Conservation (phyloP, 30 jellyfish, hydroid and myxozoan genomes). For the Mastigias papua region DNA sequence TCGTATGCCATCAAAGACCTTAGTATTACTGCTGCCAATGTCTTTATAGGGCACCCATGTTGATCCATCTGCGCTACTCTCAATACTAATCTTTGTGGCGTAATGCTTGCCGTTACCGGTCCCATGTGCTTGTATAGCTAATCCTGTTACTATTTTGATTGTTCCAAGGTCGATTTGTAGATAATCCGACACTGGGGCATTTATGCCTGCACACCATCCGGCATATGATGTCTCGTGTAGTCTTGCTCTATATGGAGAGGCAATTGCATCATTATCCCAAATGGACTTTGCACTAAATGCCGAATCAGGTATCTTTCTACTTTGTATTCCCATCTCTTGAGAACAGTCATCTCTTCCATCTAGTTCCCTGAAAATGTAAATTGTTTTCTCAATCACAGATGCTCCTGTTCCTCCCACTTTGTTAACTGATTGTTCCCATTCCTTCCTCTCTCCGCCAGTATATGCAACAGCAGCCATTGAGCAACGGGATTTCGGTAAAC, state of each 20-base stretch:
- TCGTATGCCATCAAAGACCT: constrained; percentile 9
- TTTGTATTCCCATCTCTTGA: constrained; percentile 54
- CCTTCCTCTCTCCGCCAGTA: constrained; percentile 50
- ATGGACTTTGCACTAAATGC: constrained; percentile 29
- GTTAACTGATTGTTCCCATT: constrained; percentile 44
- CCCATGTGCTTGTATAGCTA: constrained; percentile 61
- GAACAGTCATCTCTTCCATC: constrained; percentile 43
- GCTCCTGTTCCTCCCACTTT: constrained; percentile 3
- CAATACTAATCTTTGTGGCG: background rate
- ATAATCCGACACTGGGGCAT: constrained; percentile 26
- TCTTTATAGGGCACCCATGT: constrained; percentile 12
- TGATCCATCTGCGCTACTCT: background rate
- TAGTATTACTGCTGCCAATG: background rate
- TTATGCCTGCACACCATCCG: constrained; percentile 47
- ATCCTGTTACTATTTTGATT: constrained; percentile 21
- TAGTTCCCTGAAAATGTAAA: constrained; percentile 29
- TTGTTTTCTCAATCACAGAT: background rate
- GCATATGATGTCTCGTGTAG: background rate
- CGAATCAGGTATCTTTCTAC: constrained; percentile 29
- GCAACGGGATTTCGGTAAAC: background rate
- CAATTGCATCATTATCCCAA: background rate
- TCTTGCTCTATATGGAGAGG: constrained; percentile 25
- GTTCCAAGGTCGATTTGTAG: constrained; percentile 46
- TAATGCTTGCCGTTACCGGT: background rate
- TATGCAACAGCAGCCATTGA: constrained; percentile 47